phyloP scores from a whole-genome alignment of 2,113 vertebrate species.

The Brachypteracias leptosomus region DNA sequence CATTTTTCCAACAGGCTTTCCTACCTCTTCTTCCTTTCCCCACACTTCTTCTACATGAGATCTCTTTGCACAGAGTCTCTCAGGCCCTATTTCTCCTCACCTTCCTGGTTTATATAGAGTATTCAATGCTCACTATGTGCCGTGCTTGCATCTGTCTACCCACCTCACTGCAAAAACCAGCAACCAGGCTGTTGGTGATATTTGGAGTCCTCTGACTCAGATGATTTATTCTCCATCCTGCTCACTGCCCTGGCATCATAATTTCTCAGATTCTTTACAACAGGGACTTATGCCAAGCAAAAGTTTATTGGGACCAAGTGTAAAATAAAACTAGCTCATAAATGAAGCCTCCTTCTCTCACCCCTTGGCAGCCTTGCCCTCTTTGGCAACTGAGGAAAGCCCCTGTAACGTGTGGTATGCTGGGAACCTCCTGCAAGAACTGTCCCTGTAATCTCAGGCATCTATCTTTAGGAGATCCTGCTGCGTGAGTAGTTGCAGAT shows the following conservation, averaged over 20 bases:
- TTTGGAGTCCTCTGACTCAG: background rate
- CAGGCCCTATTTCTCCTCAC: background rate
- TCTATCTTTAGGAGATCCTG: background rate
- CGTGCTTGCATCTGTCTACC: background rate
- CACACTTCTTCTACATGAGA: background rate
- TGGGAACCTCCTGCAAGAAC: constrained; percentile 16
- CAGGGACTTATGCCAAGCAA: background rate
- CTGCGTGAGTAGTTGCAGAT: background rate
- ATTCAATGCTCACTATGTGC: background rate
- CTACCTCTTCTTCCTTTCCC: background rate
- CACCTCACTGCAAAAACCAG: background rate
- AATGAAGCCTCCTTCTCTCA: background rate
- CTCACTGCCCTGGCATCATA: background rate
- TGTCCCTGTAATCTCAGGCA: background rate
- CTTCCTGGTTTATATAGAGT: rapidly evolving
- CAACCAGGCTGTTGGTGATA: background rate
- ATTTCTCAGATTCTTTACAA: background rate
- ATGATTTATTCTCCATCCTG: background rate
- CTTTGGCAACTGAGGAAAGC: constrained; percentile 17
- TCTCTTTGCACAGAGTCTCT: background rate
- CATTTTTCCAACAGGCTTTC: background rate
- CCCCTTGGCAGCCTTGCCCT: background rate
- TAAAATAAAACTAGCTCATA: background rate
- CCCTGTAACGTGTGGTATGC: background rate
- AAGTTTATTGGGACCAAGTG: background rate